phyloP scores from a whole-genome alignment of 2,888 invertebrate genomes.

The Drosophila parthenogenetica region DNA sequence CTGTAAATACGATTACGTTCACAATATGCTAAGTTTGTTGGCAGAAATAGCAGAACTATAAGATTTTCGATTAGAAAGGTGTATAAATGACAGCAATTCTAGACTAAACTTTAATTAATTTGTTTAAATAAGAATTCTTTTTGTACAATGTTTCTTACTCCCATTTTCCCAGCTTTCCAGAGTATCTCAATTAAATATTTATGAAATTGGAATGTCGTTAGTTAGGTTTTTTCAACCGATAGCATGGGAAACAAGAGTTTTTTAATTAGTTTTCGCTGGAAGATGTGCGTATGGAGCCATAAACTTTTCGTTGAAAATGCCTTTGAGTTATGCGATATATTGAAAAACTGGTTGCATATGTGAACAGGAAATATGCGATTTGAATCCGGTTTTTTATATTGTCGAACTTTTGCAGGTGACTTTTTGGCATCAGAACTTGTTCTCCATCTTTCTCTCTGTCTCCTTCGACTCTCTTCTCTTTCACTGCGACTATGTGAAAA shows the following conservation, averaged over 20 bases:
- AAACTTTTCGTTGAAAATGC: constrained; percentile 38
- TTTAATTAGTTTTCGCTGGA: constrained; percentile 62
- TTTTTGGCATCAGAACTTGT: constrained; percentile 63
- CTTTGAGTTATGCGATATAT: constrained; percentile 59
- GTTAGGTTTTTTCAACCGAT: constrained; percentile 40
- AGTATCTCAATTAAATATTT: not conserved
- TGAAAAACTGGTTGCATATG: constrained; percentile 61
- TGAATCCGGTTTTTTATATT: constrained; percentile 63
- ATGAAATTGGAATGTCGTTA: constrained; percentile 57
- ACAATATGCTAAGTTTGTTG: not conserved
- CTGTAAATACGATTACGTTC: not conserved
- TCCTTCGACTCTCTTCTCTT: constrained; percentile 1
- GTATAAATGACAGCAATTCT: not conserved
- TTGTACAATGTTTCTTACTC: too few relatives aligned
- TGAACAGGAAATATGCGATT: constrained; percentile 68
- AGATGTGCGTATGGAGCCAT: constrained; percentile 24
- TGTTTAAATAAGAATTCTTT: too few relatives aligned
- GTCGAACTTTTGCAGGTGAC: constrained; percentile 44
- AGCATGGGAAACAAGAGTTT: constrained; percentile 56
- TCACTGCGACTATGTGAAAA: constrained; percentile 41
- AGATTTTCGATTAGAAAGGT: too few relatives aligned
- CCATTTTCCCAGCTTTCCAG: not conserved
- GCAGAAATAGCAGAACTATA: not conserved
- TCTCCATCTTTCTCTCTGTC: constrained; percentile 32
- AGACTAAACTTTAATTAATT: too few relatives aligned